phyloP scores from a whole-genome alignment of 1,140 invertebrate species.

The Drosophila grimshawi region DNA sequence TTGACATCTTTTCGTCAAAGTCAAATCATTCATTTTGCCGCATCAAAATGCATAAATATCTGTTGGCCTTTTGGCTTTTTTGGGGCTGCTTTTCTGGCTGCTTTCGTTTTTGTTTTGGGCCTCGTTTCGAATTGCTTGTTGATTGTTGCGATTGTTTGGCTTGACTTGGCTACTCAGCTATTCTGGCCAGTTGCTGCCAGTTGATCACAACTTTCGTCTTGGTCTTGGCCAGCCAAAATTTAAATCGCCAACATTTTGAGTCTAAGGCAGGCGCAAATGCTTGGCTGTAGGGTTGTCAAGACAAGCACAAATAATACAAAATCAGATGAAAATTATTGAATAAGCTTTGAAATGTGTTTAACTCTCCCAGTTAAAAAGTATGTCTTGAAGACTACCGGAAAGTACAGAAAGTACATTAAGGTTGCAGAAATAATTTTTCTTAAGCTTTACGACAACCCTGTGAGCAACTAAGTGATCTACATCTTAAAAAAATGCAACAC shows the following conservation, averaged over 20 bases:
- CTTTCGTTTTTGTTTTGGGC: constrained; percentile 27
- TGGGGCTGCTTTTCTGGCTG: background rate
- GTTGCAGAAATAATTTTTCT: no score
- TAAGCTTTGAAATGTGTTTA: no score
- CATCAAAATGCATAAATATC: constrained; percentile 84
- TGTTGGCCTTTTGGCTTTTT: constrained; percentile 44
- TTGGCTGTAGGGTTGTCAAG: constrained; percentile 39
- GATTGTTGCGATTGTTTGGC: constrained; percentile 68
- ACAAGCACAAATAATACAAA: background rate
- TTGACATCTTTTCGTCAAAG: constrained; percentile 84
- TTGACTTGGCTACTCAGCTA: constrained; percentile 10
- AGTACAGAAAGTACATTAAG: no score
- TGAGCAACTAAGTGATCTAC: no score
- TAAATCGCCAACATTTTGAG: constrained; percentile 59
- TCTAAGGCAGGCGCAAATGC: constrained; percentile 29
- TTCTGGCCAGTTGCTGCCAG: constrained; percentile 7
- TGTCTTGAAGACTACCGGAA: no score
- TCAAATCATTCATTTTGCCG: constrained; percentile 84
- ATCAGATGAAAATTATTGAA: background rate
- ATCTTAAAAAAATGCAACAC: background rate
- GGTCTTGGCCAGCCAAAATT: constrained; percentile 43
- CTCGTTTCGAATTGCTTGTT: constrained; percentile 72
- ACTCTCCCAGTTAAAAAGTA: no score
- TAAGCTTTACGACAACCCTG: no score
- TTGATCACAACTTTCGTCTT: background rate